Base-by-base conservation (phyloP, 2,888 invertebrate genomes). In the Xylota sylvarum region DNA sequence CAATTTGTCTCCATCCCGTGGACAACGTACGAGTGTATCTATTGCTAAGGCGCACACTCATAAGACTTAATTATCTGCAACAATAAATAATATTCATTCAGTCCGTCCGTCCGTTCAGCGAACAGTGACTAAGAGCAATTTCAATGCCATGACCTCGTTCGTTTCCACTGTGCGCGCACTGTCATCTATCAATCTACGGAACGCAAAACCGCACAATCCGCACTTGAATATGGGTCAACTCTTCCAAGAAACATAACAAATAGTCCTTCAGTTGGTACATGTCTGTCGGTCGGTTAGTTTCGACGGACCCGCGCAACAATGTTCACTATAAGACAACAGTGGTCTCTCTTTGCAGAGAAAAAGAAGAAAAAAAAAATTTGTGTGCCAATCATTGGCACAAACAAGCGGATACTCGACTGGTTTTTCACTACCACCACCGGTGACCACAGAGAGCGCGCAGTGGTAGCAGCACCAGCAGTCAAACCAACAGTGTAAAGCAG, bases 71-170 rank as follows among this genome's bases (percentile, higher is more conserved):
- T 85, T 80, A 85, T 85, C 80, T 65, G 76, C 81, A 78, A 82
- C 73, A 78, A 86, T 86, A 86, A 86, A 86, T 86, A 82, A 86
- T 86, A 86, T 73, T 73, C 80, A 65, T 77, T 78, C 72, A 70
- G 65, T 77, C 64, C 55, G 58, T 37, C 27, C 43, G 65, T 77
- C 64, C 55, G 58, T 37, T 17, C 43, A 30, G 52, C 37, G 74
- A 32, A 17, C 48, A 55, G 67, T 80, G 85, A 76, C 81, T 81
- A 73, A 81, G 77, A 72, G 56, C 69, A 50, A 55, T 82, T 82
- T 86, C 86, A 86, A 86, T 86, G 86, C 86, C 86, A 52, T 70
- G 82, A 82, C 86, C 86, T 86, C 86, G 78, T 86, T 86, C 86
- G 56, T 62, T 73, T 86, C 55, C 77, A 72, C 81, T 64, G 52